Percentiles rank a stretch among this genome's conserved stretches.
Conservation (phyloP, 2,888 invertebrate genomes). For the Pseudanteris insignis region DNA sequence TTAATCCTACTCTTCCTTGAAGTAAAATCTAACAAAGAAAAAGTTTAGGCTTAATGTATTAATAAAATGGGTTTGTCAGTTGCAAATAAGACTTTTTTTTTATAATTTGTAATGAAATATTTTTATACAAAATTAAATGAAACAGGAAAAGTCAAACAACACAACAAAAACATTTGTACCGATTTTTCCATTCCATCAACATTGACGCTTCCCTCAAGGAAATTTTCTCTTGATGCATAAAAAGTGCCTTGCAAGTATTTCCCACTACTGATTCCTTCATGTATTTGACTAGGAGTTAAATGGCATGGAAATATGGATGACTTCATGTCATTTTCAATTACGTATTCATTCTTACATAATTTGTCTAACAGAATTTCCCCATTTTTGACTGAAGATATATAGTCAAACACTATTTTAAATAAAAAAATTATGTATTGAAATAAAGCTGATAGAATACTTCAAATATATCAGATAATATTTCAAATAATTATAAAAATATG, state of each 20-base stretch:
- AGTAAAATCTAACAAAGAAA: slow-evolving; percentile 82
- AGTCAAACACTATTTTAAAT: slow-evolving; percentile 72
- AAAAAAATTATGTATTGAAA: background rate
- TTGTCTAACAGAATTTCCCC: slow-evolving; percentile 82
- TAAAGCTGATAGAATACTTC: slow-evolving; percentile 3
- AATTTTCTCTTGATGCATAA: slow-evolving; percentile 90
- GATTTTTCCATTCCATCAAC: slow-evolving; percentile 82
- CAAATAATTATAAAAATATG: background rate
- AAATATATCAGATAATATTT: too few relatives aligned
- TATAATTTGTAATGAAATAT: background rate
- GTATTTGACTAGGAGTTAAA: slow-evolving; percentile 79
- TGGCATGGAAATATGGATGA: slow-evolving; percentile 86
- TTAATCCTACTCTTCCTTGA: slow-evolving; percentile 86
- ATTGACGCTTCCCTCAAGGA: slow-evolving; percentile 87
- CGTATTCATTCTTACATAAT: slow-evolving; percentile 75
- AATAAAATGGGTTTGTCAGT: too few relatives aligned
- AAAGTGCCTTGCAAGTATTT: slow-evolving; percentile 82
- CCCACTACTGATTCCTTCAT: slow-evolving; percentile 81
- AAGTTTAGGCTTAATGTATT: too few relatives aligned
- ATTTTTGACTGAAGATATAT: slow-evolving; percentile 78
- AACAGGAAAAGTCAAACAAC: too few relatives aligned
- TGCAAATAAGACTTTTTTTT: too few relatives aligned
- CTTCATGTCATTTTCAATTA: slow-evolving; percentile 70
- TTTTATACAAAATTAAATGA: background rate
- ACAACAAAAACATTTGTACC: slow-evolving; percentile 69